A percentile compares a stretch with the other conserved stretches of the same genome.
phyloP scores from a whole-genome alignment of 2,888 invertebrate species.

The Amblyjoppa fuscipennis region DNA sequence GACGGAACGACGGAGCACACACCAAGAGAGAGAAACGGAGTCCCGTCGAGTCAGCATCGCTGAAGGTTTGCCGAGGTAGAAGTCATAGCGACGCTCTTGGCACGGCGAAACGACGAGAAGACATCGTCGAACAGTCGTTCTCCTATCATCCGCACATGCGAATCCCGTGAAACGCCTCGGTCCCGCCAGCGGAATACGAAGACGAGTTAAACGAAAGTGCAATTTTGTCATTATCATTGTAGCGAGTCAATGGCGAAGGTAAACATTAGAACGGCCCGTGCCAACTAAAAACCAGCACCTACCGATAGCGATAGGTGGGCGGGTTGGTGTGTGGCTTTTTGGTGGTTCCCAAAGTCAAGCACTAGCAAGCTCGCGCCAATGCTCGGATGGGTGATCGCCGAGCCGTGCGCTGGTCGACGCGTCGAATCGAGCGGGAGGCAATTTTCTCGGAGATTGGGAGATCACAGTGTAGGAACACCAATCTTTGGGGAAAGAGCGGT shows the following conservation, averaged over 20 bases:
- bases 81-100: not conserved
- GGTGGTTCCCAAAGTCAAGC: too few relatives aligned
- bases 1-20: slow-evolving; percentile 4
- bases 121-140: slow-evolving; percentile 10
- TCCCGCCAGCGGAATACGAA: not conserved
- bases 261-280: not conserved
- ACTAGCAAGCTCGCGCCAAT: too few relatives aligned
- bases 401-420: too few relatives aligned
- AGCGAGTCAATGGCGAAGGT: not conserved
- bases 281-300: too few relatives aligned
- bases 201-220: not conserved
- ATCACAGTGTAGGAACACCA: too few relatives aligned
- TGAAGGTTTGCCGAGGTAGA: slow-evolving; percentile 7
- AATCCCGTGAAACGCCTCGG: slow-evolving; percentile 12
- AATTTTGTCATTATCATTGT: not conserved
- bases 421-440: too few relatives aligned
- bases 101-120: not conserved
- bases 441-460: too few relatives aligned
- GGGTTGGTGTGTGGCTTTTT: too few relatives aligned
- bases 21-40: not conserved
- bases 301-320: too few relatives aligned
- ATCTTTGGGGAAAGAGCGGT: too few relatives aligned
- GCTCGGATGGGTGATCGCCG: too few relatives aligned
- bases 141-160: slow-evolving; percentile 15
- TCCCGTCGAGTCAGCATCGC: slow-evolving; percentile 19